Evolutionary conservation across 2,797 vertebrate species (phyloP).

Genomic region (Luscinia luscinia): DNA sequence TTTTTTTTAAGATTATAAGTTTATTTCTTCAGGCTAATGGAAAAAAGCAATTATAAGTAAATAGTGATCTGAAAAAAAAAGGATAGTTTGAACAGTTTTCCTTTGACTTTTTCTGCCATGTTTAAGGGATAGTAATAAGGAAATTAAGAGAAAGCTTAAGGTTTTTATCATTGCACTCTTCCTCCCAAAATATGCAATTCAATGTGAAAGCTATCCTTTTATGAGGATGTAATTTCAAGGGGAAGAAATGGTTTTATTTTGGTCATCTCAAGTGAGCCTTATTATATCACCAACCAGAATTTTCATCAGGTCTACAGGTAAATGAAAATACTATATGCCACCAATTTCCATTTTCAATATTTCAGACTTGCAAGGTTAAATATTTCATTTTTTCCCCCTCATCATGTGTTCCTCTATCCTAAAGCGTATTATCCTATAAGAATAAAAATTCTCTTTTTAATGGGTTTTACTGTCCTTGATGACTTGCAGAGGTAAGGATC

Average conservation of each 20-base stretch:
- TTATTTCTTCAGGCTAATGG: not conserved
- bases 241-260: not conserved
- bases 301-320: not conserved
- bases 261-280: not conserved
- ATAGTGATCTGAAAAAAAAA: not conserved
- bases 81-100: not conserved
- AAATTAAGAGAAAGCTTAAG: not conserved
- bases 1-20: not conserved
- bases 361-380: not conserved
- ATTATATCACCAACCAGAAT: accelerated
- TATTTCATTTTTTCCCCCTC: not conserved
- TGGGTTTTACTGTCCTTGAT: not conserved
- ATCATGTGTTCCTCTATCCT: not conserved
- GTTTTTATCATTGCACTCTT: not conserved
- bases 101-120: not conserved
- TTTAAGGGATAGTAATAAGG: not conserved
- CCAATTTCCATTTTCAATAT: not conserved
- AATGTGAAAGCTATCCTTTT: not conserved
- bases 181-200: not conserved
- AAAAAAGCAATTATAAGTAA: not conserved
- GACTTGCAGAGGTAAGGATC: not conserved
- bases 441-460: not conserved
- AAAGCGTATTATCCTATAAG: not conserved
- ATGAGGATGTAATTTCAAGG: not conserved
- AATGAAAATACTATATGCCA: not conserved